phyloP scores from a whole-genome alignment of 2,113 vertebrate species.

The Pseudolaguvia tuberculata region DNA sequence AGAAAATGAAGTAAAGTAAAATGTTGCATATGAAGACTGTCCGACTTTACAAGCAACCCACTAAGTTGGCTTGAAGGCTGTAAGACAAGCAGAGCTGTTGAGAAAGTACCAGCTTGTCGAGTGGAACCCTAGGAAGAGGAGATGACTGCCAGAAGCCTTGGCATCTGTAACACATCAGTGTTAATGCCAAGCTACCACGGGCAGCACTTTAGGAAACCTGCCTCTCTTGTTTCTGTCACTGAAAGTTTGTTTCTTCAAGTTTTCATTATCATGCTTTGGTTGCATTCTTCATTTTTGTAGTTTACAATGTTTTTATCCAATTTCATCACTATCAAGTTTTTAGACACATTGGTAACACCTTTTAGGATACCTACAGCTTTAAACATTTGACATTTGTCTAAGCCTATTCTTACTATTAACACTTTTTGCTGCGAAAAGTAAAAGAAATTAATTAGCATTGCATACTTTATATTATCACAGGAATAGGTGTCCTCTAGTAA shows the following conservation, averaged over 20 bases:
- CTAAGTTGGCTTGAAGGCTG: neutral
- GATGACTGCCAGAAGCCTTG: conserved; percentile 11
- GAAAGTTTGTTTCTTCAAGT: conserved; percentile 3
- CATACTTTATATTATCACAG: too few species aligned
- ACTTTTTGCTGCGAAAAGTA: neutral
- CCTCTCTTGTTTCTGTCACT: neutral
- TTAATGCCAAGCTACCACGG: conserved; percentile 7
- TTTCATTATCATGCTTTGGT: too few species aligned
- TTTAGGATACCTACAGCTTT: too few species aligned
- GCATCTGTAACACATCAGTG: conserved; percentile 6
- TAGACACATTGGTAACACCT: too few species aligned
- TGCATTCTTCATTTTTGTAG: too few species aligned
- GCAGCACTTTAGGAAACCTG: neutral
- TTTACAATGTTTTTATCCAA: too few species aligned
- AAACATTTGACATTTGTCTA: too few species aligned
- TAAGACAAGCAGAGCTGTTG: neutral
- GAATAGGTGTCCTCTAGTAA: conserved; percentile 40
- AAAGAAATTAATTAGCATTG: too few species aligned
- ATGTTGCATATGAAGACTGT: neutral
- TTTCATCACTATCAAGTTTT: too few species aligned
- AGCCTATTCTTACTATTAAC: neutral
- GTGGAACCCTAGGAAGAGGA: conserved; percentile 3
- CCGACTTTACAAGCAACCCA: neutral
- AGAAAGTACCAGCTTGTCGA: conserved; percentile 5
- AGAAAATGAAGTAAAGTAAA: neutral